phyloP scores from a whole-genome alignment of 1,140 invertebrate genomes.

The Aphaenogaster rudis region DNA sequence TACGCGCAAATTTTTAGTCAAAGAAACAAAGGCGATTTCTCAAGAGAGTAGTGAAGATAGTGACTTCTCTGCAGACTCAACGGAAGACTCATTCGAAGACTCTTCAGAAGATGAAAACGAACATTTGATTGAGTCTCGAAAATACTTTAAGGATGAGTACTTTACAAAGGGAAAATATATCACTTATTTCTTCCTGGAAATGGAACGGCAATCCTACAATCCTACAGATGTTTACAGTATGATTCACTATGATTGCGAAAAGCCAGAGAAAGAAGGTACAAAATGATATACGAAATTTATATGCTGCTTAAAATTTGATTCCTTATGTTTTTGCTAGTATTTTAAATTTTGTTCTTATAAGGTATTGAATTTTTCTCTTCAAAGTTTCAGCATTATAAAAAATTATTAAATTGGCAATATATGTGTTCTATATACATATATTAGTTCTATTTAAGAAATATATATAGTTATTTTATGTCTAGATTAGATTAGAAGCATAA shows the following conservation, averaged over 20 bases:
- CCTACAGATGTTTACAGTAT: slow-evolving; percentile 82
- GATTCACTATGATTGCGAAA: slow-evolving; percentile 78
- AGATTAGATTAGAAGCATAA: slow-evolving; percentile 55
- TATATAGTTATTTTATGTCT: slow-evolving; percentile 26
- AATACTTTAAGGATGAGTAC: slow-evolving; percentile 80
- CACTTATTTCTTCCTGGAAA: slow-evolving; percentile 83
- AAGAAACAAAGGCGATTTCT: slow-evolving; percentile 65
- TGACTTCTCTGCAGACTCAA: slow-evolving; percentile 81
- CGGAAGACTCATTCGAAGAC: slow-evolving; percentile 78
- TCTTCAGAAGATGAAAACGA: slow-evolving; percentile 78
- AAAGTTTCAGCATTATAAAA: not conserved
- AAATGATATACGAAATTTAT: slow-evolving; percentile 66
- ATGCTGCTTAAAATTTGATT: slow-evolving; percentile 70
- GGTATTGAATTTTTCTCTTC: slow-evolving; percentile 17
- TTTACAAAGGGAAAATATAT: slow-evolving; percentile 84
- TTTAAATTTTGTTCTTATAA: slow-evolving; percentile 67
- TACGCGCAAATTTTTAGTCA: slow-evolving; percentile 73
- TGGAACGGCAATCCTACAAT: slow-evolving; percentile 83
- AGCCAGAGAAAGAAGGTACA: slow-evolving; percentile 78
- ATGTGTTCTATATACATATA: slow-evolving; percentile 7
- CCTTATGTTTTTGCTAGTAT: slow-evolving; percentile 63
- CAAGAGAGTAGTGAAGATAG: slow-evolving; percentile 81
- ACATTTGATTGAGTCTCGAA: slow-evolving; percentile 64
- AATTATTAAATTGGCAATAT: slow-evolving; percentile 11
- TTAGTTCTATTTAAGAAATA: slow-evolving; percentile 7